Evolutionary conservation across 1,140 invertebrate species (phyloP), one percentile per base, ranked within the genome.

Genomic region (Ips nitidus): DNA sequence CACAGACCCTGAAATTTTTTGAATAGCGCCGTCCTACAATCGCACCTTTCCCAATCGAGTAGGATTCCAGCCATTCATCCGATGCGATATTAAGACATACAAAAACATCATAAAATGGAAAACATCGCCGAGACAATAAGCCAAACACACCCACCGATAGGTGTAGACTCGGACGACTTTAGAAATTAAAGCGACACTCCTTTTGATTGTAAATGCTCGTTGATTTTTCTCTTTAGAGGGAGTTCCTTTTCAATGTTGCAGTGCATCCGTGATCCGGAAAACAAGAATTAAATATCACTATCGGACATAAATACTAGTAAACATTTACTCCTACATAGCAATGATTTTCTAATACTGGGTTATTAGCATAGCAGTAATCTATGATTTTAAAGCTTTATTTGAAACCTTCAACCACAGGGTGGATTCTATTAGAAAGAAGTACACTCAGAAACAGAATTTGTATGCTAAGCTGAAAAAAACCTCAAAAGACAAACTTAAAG

Each of bases 11-110:
- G 22, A 22, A 22, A 22, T 22, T 22, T 22, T 50, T 50, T 50
- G 22, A 50, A 50, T 50, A 50, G 45, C 22, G 45, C 45, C 45
- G 6, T 8, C 45, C 22, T 22, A 22, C 22, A 6, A 50, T 50
- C 45, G 45, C 45, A 50, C 45, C 45, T 50, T 50, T 50, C 45
- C 45, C 45, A 50, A 50, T 50, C 45, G 45, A 8, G 45, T 50
- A 50, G 45, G 45, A 50, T 50, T 50, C 45, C 45, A 8, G 45
- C 45, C 22, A 50, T 50, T 50, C 45, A 50, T 50, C 45, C 45
- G 22, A 22, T 22, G 3, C 45, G 45, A 50, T 50, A 50, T 50
- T 50, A 50, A 50, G 45, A 50, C 45, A 50, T 50, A 50, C 45
- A 50, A 50, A 50, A 50, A 50, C 45, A 50, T 50, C 45, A 50